Evolutionary conservation across 2,113 vertebrate genomes (phyloP).

Genomic region (Malurus alboscapulatus): DNA sequence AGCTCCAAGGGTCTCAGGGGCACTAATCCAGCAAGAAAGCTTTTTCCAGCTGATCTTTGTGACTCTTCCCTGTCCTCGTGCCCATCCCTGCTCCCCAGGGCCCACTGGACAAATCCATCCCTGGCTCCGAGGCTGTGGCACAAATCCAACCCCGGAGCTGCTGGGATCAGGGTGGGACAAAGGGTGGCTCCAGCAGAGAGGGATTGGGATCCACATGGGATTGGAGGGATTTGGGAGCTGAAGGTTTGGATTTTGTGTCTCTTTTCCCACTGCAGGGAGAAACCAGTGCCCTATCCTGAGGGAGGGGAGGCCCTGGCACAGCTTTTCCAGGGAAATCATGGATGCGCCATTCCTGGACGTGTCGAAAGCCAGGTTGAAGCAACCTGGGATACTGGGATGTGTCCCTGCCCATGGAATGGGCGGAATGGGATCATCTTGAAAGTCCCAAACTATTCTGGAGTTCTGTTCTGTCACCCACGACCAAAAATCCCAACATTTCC

Average conservation of each 20-base stretch:
- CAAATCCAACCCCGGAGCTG: background rate
- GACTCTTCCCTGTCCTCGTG: background rate
- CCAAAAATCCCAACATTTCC: background rate
- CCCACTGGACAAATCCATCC: background rate
- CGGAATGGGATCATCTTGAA: background rate
- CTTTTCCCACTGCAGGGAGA: background rate
- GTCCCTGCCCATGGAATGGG: background rate
- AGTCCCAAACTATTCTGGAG: background rate
- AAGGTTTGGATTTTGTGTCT: background rate
- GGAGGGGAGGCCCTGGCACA: background rate
- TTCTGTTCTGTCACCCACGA: background rate
- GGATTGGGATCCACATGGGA: background rate
- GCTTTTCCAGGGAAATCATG: background rate
- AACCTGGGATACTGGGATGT: background rate
- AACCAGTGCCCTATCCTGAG: fast-evolving
- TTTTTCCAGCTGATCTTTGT: background rate
- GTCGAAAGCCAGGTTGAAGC: background rate
- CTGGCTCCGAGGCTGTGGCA: background rate
- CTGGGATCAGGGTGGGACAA: background rate
- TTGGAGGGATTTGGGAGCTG: background rate
- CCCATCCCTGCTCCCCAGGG: background rate
- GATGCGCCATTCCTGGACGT: background rate
- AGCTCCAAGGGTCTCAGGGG: background rate
- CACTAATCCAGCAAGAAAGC: background rate
- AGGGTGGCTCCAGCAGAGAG: background rate